Percentiles rank a stretch among this genome's conserved stretches.
Conservation (phyloP, 2,888 invertebrate species). For the Achlya flavicornis region DNA sequence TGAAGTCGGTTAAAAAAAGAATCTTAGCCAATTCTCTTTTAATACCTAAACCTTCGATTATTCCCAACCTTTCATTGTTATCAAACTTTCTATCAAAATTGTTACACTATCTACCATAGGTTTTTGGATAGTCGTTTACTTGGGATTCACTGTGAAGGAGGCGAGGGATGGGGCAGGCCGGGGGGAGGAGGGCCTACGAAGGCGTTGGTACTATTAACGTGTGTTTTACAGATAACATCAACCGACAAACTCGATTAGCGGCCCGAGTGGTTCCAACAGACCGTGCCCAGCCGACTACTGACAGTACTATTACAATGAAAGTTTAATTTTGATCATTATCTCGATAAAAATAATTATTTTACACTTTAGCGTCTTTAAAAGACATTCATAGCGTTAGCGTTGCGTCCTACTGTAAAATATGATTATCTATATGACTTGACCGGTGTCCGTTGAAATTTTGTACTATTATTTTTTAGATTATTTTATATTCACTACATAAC, state of each 20-base stretch:
- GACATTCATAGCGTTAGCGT: no score
- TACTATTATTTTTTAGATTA: no score
- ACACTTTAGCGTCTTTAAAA: neutral
- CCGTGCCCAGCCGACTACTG: constrained; percentile 6
- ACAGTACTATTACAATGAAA: constrained; percentile 1
- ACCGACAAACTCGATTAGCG: constrained; percentile 83
- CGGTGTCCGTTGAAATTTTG: no score
- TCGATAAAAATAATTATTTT: neutral
- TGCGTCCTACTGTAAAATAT: neutral
- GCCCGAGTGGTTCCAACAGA: constrained; percentile 31
- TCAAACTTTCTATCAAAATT: neutral
- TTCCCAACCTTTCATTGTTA: no score
- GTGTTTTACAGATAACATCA: constrained; percentile 79
- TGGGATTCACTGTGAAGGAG: constrained; percentile 11
- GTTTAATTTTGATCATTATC: constrained; percentile 21
- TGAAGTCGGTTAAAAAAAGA: no score
- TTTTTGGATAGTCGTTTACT: neutral
- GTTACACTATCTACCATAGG: neutral
- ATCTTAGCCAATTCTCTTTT: no score
- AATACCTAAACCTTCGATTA: no score
- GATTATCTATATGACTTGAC: no score
- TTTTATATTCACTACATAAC: no score
- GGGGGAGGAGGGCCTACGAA: constrained; percentile 28
- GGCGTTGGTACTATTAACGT: constrained; percentile 78
- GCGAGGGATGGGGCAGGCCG: constrained; percentile 33